Evolutionary conservation across 2,113 vertebrate genomes (phyloP).

Genomic region (Malurus cyaneus): DNA sequence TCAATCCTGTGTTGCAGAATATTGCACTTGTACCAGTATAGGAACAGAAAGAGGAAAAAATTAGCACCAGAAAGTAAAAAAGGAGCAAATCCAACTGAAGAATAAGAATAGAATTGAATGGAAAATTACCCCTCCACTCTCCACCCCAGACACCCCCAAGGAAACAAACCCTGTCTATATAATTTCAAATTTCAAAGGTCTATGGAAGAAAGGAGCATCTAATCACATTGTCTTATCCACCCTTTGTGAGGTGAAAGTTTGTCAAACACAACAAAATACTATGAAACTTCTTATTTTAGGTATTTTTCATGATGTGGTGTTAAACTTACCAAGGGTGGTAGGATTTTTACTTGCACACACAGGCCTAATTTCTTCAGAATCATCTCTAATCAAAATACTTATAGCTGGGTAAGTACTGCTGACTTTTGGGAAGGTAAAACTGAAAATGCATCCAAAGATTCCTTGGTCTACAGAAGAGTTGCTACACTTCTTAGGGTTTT

Average conservation of each 20-base stretch:
- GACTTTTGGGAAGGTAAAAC: not conserved
- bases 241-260: not conserved
- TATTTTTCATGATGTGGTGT: not conserved
- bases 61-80: not conserved
- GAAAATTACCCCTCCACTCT: not conserved
- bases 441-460: slow-evolving; percentile 27
- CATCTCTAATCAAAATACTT: slow-evolving; percentile 23
- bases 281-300: not conserved
- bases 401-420: not conserved
- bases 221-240: not conserved
- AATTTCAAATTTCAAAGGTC: not conserved
- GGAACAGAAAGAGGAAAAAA: not conserved
- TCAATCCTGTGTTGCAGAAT: not conserved
- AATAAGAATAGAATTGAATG: not conserved
- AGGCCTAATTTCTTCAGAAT: slow-evolving; percentile 35
- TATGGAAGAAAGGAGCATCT: not conserved
- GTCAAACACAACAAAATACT: not conserved
- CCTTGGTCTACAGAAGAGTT: not conserved
- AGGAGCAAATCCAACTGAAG: not conserved
- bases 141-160: not conserved
- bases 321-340: slow-evolving; percentile 31
- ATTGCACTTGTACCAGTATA: not conserved
- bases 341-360: slow-evolving; percentile 38
- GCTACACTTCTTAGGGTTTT: not conserved
- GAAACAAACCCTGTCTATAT: not conserved